Evolutionary conservation across 2,888 invertebrate genomes (phyloP), one percentile per base, ranked within the genome.

Genomic region (Trichacis sp.): DNA sequence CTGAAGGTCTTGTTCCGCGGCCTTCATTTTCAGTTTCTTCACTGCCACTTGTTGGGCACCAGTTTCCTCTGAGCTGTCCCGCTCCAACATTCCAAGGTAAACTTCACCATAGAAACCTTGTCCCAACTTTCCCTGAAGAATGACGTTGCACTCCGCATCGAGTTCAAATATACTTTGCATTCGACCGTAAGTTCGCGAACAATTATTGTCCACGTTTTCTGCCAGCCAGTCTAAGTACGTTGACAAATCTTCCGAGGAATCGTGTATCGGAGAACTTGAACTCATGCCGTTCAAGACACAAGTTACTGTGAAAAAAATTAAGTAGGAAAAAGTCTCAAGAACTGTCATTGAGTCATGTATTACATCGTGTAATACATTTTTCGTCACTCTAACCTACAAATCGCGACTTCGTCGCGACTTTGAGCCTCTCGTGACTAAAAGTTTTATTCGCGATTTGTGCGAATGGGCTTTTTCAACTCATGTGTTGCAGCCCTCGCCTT

Each of bases 81-180:
- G 87, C 79, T 92, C 91, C 83, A 92, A 87, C 73, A 88, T 90
- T 0, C 94, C 96, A 71, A 89, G 89, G 84, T 89, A 93, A 1
- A 96, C 96, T 76, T 92, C 92, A 0, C 96, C 96, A 82, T 95
- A 96, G 83, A 93, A 93, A 1, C 96, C 96, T 89, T 89, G 87
- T 42, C 91, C 90, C 67, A 91, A 88, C 69, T 87, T 84, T 12
- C 88, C 88, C 77, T 89, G 88, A 4, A 90, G 77, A 54, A 89
- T 87, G 1, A 91, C 87, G 75, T 88, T 88, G 68, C 87, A 88
- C 68, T 88, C 87, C n/a, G 85, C 86, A 68, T 87, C 88, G 15
- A 89, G 75, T 71, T 88, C 88, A 68, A 88, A 88, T 54, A 88
- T 87, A 56, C 85, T 86, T 72, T 87, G 87, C 85, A 88, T 85